Conservation (phyloP, 2,888 invertebrate genomes). For the Drepana falcataria region DNA sequence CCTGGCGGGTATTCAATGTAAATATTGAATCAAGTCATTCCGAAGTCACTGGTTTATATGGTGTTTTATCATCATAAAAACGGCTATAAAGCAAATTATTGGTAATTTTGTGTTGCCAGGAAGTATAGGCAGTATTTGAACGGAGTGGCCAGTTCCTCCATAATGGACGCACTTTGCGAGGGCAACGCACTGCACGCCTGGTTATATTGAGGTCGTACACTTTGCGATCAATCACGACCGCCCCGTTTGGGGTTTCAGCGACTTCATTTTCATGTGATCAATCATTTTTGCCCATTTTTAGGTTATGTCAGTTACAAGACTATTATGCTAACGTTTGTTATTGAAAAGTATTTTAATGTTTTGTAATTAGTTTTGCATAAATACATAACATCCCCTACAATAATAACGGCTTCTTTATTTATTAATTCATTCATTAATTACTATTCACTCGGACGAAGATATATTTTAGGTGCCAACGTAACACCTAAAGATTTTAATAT, state of each 20-base stretch:
- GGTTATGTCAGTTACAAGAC: neutral
- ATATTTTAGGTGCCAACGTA: too few species aligned
- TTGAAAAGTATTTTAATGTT: neutral
- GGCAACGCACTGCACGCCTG: slow-evolving; percentile 20
- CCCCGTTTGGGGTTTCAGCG: slow-evolving; percentile 18
- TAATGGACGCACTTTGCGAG: slow-evolving; percentile 12
- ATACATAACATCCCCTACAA: too few species aligned
- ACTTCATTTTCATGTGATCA: slow-evolving; percentile 27
- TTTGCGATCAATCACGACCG: slow-evolving; percentile 35
- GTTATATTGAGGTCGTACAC: slow-evolving; percentile 14
- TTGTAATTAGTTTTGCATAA: too few species aligned
- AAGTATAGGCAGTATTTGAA: neutral
- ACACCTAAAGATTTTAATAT: too few species aligned
- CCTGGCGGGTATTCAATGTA: neutral
- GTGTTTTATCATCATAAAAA: neutral
- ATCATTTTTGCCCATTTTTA: slow-evolving; percentile 27
- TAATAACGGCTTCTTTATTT: too few species aligned
- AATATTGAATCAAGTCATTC: neutral
- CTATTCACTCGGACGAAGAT: too few species aligned
- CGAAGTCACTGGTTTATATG: neutral
- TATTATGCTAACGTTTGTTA: neutral
- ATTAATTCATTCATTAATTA: too few species aligned
- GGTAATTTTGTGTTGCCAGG: neutral
- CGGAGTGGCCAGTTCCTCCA: neutral
- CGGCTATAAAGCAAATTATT: neutral